Percentiles rank a stretch among this genome's conserved stretches.
These are phyloP conservation scores for Glaucomys volans DNA, from an alignment of 2,113 vertebrate species.

Conservation along the genomic window DNA sequence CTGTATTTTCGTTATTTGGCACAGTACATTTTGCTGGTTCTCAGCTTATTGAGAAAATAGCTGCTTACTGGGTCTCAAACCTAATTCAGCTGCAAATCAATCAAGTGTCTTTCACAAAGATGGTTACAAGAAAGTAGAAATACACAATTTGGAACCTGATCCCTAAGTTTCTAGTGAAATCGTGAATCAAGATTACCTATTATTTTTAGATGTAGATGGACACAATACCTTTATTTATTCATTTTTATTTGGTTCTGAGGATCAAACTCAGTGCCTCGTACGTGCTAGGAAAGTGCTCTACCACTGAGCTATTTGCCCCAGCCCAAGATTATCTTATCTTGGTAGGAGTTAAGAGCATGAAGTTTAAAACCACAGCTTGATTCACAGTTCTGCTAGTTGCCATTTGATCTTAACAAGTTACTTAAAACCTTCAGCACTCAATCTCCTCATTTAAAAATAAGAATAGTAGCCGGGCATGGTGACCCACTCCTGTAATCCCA, in stretches of 20 bases:
- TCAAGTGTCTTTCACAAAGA: background rate
- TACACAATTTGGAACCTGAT: background rate
- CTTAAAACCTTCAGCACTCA: background rate
- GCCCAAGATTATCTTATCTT: background rate
- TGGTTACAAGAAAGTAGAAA: background rate
- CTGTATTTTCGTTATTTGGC: background rate
- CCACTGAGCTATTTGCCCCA: too few relatives aligned
- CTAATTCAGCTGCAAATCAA: background rate
- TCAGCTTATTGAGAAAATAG: background rate
- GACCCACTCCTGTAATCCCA: too few relatives aligned
- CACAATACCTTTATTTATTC: too few relatives aligned
- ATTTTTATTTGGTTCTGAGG: too few relatives aligned
- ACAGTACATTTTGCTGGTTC: background rate
- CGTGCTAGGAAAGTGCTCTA: too few relatives aligned
- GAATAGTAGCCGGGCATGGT: too few relatives aligned
- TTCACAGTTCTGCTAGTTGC: background rate
- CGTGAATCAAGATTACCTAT: background rate
- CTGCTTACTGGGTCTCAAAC: background rate
- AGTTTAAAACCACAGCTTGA: conserved; percentile 1
- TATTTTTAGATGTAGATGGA: too few relatives aligned
- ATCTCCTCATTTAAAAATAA: background rate
- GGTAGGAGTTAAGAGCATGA: background rate
- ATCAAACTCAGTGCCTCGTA: too few relatives aligned
- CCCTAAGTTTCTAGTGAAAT: background rate
- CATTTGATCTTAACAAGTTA: background rate